A percentile compares a stretch with the other conserved stretches of the same genome.
These are phyloP conservation scores for Neoascia interrupta DNA, from an alignment of 2,888 invertebrate genomes.

Conservation along the genomic window DNA sequence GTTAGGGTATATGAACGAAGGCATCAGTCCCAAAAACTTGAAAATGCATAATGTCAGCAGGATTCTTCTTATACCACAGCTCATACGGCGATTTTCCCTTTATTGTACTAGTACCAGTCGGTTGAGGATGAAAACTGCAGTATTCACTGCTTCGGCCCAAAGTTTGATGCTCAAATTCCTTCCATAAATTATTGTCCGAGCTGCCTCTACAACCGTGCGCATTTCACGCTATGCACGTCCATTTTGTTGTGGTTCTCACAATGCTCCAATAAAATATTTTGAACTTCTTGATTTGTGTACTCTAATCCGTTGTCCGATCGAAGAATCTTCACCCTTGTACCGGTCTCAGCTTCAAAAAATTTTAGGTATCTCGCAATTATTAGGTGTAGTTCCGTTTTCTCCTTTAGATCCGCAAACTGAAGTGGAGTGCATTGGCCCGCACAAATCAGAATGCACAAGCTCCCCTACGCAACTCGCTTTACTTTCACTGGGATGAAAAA, in stretches of 20 bases:
- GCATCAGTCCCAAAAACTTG: conserved; percentile 76
- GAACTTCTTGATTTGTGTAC: conserved; percentile 66
- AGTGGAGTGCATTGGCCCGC: conserved; percentile 64
- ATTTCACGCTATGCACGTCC: conserved; percentile 74
- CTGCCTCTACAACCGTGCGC: conserved; percentile 74
- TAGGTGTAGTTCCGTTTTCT: conserved; percentile 36
- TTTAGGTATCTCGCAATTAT: conserved; percentile 4
- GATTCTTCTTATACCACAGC: conserved; percentile 64
- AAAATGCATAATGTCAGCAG: conserved; percentile 28
- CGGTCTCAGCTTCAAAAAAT: conserved; percentile 57
- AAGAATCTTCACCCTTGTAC: conserved; percentile 53
- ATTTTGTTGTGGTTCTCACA: conserved; percentile 75
- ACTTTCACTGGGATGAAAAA: conserved; percentile 45
- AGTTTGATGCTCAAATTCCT: conserved; percentile 69
- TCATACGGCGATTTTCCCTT: conserved; percentile 72
- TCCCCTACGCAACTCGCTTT: conserved; percentile 51
- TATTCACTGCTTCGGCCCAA: conserved; percentile 77
- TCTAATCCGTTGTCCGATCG: conserved; percentile 72
- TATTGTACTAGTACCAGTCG: conserved; percentile 44
- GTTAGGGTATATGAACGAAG: conserved; percentile 71
- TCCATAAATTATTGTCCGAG: conserved; percentile 68
- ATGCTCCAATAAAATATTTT: conserved; percentile 65
- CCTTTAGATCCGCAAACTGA: neutral
- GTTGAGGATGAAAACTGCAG: conserved; percentile 22
- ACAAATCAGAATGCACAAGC: conserved; percentile 70